Conservation (phyloP, 2,888 invertebrate species). For the Caprella mutica region DNA sequence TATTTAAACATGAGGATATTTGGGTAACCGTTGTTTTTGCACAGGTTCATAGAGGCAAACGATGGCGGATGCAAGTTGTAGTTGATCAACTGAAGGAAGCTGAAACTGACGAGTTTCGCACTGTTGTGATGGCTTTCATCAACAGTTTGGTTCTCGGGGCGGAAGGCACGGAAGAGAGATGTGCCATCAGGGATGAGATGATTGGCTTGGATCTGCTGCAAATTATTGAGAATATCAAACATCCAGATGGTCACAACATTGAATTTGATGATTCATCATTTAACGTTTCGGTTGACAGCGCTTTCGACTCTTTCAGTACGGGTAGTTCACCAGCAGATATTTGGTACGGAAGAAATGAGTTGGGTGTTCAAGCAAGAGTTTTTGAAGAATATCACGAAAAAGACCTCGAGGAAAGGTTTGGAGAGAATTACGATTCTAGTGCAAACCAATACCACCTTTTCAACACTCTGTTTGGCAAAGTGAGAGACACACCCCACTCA, state of each 20-base stretch:
- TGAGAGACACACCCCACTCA: conserved; percentile 37
- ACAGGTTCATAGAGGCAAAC: conserved; percentile 36
- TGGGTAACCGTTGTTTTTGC: neutral
- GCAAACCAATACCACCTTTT: conserved; percentile 37
- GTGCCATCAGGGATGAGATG: conserved; percentile 25
- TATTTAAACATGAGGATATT: neutral
- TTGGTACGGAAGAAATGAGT: too few species aligned
- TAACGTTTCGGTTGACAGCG: too few species aligned
- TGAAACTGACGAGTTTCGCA: conserved; percentile 40
- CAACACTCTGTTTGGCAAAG: conserved; percentile 37
- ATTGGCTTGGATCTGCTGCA: conserved; percentile 35
- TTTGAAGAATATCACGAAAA: conserved; percentile 37
- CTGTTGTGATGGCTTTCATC: conserved; percentile 41
- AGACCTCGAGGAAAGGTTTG: conserved; percentile 36
- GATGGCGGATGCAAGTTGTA: conserved; percentile 41
- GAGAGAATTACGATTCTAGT: conserved; percentile 32
- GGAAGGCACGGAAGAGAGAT: conserved; percentile 36
- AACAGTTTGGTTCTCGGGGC: conserved; percentile 43
- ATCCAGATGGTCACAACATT: too few species aligned
- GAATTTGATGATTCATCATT: too few species aligned
- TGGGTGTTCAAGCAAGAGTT: conserved; percentile 38
- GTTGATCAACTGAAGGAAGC: conserved; percentile 41
- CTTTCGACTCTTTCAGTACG: too few species aligned
- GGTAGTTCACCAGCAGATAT: too few species aligned
- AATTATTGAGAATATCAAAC: conserved; percentile 35